Evolutionary conservation across 1,140 invertebrate species (phyloP).

Genomic region (Megathymus violae): DNA sequence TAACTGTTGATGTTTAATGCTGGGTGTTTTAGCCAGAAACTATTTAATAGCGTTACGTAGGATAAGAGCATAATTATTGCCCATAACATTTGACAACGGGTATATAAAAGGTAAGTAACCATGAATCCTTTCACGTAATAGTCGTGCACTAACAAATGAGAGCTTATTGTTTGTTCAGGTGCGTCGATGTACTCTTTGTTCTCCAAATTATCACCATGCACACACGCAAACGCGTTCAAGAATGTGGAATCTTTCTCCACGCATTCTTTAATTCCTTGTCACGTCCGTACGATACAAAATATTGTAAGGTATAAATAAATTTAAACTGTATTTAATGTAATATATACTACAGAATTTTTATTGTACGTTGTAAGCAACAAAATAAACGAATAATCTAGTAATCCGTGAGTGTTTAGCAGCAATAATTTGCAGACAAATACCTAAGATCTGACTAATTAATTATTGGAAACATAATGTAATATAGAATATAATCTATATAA

Average conservation of each 20-base stretch:
- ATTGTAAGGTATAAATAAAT: too few species aligned
- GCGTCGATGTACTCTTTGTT: constrained; percentile 71
- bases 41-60: background rate
- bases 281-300: background rate
- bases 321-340: constrained; percentile 10
- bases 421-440: too few species aligned
- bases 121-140: constrained; percentile 47
- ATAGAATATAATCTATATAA: too few species aligned
- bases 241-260: constrained; percentile 53
- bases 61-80: too few species aligned
- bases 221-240: constrained; percentile 45
- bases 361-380: too few species aligned
- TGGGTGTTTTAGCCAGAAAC: too few species aligned
- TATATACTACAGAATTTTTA: too few species aligned
- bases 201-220: constrained; percentile 72
- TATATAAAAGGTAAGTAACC: background rate
- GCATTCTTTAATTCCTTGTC: constrained; percentile 15
- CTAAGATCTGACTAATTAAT: too few species aligned
- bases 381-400: too few species aligned
- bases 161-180: constrained; percentile 71
- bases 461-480: too few species aligned
- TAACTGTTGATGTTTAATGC: too few species aligned
- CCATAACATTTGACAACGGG: background rate
- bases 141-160: constrained; percentile 57
- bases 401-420: too few species aligned